Base-by-base conservation (phyloP, 2,888 invertebrate genomes). In the Entomobrya multifasciata region DNA sequence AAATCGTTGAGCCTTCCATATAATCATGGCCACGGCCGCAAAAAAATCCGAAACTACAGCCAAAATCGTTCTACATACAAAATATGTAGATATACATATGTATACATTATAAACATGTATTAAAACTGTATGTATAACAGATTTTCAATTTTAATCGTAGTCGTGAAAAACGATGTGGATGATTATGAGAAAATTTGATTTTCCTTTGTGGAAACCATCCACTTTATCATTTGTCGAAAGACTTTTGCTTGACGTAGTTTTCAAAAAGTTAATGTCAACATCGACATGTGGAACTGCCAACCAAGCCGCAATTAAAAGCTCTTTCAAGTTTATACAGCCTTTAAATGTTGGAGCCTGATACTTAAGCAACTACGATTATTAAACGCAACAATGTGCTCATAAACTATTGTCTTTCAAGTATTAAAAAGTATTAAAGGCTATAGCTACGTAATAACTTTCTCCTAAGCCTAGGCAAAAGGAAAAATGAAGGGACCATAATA, bases 221-320 rank as follows among this genome's bases (percentile, higher is more conserved):
- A 27, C 49, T 25, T 57, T 17, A 10, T 57, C 36, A 57, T 22
- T n/a, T 17, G 27, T 47, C 15, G 10, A 41, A 20, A 36, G 62
- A 44, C 4, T 55, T 67, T 17, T 52, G 13, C 74, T 55, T 4
- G 1, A 5, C 25, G 10, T 57, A 36, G 41, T 72, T 27, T 6
- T 76, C 30, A 55, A 36, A 30, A 76, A 57, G 36, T 76, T 76
- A 57, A 57, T 76, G 76, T 76, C 76, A 76, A 76, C 36, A 52
- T 1, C 27, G 20, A 13, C 17, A 57, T 36, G 36, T 36, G 8
- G 36, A 36, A 36, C 5, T 4, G 8, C n/a, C 74, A 55, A 74
- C 36, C 36, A 6, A 30, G 49, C 5, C 74, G 62, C 74, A 83
- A 83, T 83, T 83, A 83, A 83, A 82, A 83, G 57, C 36, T 52